Conservation (phyloP, 2,797 vertebrate genomes). For the Tragelaphus eurycerus region DNA sequence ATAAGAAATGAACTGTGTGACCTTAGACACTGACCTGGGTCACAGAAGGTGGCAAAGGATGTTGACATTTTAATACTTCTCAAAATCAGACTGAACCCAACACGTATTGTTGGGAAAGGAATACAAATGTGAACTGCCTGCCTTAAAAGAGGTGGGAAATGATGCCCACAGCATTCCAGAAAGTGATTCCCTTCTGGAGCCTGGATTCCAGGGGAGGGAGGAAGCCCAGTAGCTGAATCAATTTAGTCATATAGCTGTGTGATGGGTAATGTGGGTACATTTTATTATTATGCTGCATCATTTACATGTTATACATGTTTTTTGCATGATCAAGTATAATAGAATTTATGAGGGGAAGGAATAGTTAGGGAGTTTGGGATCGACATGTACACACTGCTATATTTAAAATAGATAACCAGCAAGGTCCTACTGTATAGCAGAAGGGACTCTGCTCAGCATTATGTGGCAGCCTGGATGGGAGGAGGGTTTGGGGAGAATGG, state of each 20-base stretch:
- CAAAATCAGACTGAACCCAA: rapidly evolving
- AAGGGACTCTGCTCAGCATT: background rate
- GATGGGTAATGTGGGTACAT: rapidly evolving
- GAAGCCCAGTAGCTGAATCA: background rate
- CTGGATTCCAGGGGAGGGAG: rapidly evolving
- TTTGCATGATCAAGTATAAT: background rate
- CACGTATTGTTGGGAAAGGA: rapidly evolving
- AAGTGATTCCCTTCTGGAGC: background rate
- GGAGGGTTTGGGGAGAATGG: background rate
- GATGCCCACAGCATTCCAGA: rapidly evolving
- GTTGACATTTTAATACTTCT: rapidly evolving
- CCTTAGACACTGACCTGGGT: background rate
- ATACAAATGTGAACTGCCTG: background rate
- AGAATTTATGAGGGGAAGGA: background rate
- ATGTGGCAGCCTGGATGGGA: background rate
- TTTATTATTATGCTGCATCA: rapidly evolving
- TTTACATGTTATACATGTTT: rapidly evolving
- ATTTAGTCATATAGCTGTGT: rapidly evolving
- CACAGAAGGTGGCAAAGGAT: rapidly evolving
- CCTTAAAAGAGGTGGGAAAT: rapidly evolving
- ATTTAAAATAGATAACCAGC: background rate
- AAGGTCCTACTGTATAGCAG: background rate
- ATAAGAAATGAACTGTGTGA: rapidly evolving
- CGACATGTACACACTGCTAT: background rate
- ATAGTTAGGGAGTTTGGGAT: background rate